Percentiles rank a stretch among this genome's conserved stretches.
Conservation (phyloP, 2,888 invertebrate species). For the Cantharis flavilabris region DNA sequence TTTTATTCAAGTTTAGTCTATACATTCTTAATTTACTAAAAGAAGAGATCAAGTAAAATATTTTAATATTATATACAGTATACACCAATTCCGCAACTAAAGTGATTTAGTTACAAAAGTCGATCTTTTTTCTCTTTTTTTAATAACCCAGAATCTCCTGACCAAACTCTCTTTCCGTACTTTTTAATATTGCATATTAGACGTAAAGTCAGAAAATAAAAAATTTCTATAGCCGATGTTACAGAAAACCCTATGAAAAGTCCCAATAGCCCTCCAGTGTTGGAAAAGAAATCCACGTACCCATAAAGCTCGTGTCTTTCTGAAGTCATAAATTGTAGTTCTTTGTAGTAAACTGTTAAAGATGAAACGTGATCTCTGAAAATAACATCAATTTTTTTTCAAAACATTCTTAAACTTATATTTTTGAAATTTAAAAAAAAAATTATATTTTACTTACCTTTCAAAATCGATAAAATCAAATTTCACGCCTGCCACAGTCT, state of each 20-base stretch:
- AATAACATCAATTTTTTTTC: slow-evolving; percentile 19
- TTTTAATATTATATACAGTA: too few species aligned
- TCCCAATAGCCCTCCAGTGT: slow-evolving; percentile 69
- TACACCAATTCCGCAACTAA: neutral
- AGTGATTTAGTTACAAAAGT: neutral
- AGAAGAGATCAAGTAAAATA: too few species aligned
- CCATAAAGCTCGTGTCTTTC: slow-evolving; percentile 71
- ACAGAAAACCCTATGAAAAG: slow-evolving; percentile 34
- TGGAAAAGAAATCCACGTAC: slow-evolving; percentile 70
- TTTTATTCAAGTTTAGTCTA: too few species aligned
- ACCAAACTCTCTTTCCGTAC: neutral
- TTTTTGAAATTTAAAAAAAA: neutral
- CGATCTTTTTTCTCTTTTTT: neutral
- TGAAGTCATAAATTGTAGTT: slow-evolving; percentile 70
- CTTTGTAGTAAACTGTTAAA: slow-evolving; percentile 70
- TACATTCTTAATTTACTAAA: too few species aligned
- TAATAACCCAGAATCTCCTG: neutral
- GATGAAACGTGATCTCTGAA: slow-evolving; percentile 57
- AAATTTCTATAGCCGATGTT: slow-evolving; percentile 58
- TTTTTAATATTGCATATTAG: neutral
- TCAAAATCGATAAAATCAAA: neutral
- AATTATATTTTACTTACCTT: neutral
- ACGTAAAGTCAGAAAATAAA: slow-evolving; percentile 58
- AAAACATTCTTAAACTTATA: too few species aligned
- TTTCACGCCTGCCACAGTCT: neutral